These are phyloP conservation scores for Chloropsis hardwickii DNA, from an alignment of 2,113 vertebrate species.

Conservation along the genomic window DNA sequence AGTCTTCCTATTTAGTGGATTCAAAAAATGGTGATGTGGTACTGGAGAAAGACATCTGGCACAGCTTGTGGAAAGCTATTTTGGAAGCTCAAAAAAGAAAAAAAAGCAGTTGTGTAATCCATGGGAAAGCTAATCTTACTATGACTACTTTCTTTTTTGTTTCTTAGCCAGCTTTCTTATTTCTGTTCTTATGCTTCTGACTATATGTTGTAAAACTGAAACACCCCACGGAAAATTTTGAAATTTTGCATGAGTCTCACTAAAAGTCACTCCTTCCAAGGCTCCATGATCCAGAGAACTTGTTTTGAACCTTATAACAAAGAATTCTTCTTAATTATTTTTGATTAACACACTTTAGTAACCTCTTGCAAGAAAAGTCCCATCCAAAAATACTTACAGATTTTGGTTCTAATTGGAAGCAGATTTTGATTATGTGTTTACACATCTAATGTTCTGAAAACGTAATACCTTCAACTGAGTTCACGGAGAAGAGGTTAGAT, in stretches of 20 bases:
- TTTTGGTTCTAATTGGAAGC: not conserved
- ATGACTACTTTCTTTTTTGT: not conserved
- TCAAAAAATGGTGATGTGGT: not conserved
- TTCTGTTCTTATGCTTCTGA: conserved; percentile 6
- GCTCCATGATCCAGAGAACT: not conserved
- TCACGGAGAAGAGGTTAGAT: not conserved
- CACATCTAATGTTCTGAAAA: not conserved
- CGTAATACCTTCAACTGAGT: not conserved
- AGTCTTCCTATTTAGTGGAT: not conserved
- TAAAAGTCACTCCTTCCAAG: not conserved
- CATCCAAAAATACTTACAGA: not conserved
- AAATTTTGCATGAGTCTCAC: not conserved
- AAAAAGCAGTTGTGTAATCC: not conserved
- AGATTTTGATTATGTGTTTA: not conserved
- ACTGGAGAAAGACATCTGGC: conserved; percentile 16
- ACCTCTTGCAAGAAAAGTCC: not conserved
- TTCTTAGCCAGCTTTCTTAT: conserved; percentile 18
- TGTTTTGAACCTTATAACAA: not conserved
- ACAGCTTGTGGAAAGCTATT: conserved; percentile 20
- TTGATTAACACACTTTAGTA: not conserved
- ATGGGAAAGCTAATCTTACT: conserved; percentile 5
- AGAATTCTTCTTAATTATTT: not conserved
- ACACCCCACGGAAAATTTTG: not conserved
- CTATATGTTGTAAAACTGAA: not conserved
- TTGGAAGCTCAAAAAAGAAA: not conserved